Conservation (phyloP, 2,888 invertebrate species). For the Melanostoma mellinum region DNA sequence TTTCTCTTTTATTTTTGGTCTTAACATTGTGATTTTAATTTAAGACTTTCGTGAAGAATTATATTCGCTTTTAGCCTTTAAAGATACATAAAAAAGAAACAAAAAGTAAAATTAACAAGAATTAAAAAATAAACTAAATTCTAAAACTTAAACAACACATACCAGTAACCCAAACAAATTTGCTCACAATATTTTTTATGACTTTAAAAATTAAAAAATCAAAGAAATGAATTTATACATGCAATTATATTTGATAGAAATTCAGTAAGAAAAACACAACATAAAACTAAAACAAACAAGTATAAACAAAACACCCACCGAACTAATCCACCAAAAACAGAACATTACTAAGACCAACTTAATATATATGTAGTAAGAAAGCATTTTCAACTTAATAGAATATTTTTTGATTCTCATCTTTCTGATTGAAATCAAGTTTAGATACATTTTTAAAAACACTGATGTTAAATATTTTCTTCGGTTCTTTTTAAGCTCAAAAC, state of each 20-base stretch:
- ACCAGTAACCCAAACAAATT: too few relatives aligned
- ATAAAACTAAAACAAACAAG: constrained; percentile 36
- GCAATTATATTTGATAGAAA: constrained; percentile 16
- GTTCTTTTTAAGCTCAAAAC: too few relatives aligned
- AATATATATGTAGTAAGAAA: constrained; percentile 38
- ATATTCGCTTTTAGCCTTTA: too few relatives aligned
- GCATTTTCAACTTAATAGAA: not conserved
- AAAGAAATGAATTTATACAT: constrained; percentile 8
- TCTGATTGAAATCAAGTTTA: too few relatives aligned
- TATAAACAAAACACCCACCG: constrained; percentile 69
- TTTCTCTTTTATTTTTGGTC: too few relatives aligned
- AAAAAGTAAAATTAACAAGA: not conserved
- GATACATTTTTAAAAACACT: too few relatives aligned
- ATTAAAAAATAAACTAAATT: constrained; percentile 12
- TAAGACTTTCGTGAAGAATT: not conserved
- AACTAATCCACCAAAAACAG: constrained; percentile 60
- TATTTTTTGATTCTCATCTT: too few relatives aligned
- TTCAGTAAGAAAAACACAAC: constrained; percentile 40
- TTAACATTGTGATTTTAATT: not conserved
- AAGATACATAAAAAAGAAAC: too few relatives aligned
- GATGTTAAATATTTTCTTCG: too few relatives aligned
- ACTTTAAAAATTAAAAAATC: constrained; percentile 2
- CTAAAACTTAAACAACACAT: too few relatives aligned
- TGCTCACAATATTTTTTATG: too few relatives aligned
- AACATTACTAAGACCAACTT: constrained; percentile 66